A percentile compares a stretch with the other conserved stretches of the same genome.
Conservation (phyloP, 2,113 vertebrate species). For the Lasiurus borealis region DNA sequence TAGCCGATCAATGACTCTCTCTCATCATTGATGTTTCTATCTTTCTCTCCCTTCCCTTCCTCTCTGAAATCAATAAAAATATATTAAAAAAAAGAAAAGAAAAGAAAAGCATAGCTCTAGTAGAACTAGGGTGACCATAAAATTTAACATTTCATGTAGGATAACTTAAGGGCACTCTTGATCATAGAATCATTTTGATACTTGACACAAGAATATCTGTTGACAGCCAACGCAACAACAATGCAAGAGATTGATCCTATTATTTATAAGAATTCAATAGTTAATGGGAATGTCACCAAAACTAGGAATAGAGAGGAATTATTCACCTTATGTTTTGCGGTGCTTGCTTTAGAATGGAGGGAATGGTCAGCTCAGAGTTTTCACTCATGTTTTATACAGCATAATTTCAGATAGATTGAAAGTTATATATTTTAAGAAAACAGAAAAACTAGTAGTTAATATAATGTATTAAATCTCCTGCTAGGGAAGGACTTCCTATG, state of each 20-base stretch:
- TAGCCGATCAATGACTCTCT: too few species aligned
- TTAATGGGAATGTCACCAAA: neutral
- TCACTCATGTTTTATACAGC: neutral
- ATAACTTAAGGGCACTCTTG: neutral
- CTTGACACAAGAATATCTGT: neutral
- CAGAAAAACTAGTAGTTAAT: neutral
- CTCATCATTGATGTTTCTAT: too few species aligned
- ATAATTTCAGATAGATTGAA: conserved; percentile 39
- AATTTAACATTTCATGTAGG: neutral
- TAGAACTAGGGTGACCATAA: neutral
- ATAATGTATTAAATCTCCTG: neutral
- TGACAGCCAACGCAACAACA: neutral
- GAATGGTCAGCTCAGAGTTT: neutral
- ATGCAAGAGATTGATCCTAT: neutral
- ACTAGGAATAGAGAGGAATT: neutral
- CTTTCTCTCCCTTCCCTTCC: too few species aligned
- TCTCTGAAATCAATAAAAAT: too few species aligned
- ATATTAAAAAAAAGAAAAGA: too few species aligned
- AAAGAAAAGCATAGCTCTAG: neutral
- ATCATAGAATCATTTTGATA: neutral
- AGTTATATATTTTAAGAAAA: neutral
- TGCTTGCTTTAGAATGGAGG: neutral
- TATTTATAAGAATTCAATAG: neutral
- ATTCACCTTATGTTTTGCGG: neutral
- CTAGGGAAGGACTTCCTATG: neutral